Evolutionary conservation across 2,888 invertebrate species (phyloP).

Genomic region (Fragum whitleyi): DNA sequence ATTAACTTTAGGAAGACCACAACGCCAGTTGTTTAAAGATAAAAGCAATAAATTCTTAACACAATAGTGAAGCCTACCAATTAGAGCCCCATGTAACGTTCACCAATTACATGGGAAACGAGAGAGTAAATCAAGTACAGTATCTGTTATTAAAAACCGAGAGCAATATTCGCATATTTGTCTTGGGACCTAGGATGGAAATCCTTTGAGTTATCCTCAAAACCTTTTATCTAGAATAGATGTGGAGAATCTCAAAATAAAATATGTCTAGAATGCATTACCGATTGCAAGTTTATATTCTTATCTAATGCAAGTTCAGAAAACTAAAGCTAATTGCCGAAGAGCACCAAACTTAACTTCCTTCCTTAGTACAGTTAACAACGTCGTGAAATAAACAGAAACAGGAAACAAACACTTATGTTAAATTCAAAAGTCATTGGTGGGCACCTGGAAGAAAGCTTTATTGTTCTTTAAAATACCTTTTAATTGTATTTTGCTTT

Average conservation of each 20-base stretch:
- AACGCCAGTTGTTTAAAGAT: not conserved
- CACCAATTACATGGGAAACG: not conserved
- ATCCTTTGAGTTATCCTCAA: not conserved
- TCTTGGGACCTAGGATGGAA: not conserved
- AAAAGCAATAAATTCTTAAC: not conserved
- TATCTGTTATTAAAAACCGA: conserved; percentile 1
- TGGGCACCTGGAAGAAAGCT: no score
- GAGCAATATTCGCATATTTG: not conserved
- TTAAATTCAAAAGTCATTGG: no score
- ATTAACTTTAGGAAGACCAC: conserved; percentile 1
- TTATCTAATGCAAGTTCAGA: no score
- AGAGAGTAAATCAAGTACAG: not conserved
- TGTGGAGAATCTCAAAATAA: not conserved
- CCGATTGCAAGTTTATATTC: no score
- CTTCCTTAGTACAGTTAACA: no score
- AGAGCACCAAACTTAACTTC: no score
- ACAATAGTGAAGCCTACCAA: not conserved
- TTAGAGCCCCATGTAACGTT: not conserved
- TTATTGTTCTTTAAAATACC: no score
- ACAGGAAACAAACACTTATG: no score
- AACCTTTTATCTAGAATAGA: not conserved
- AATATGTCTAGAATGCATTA: not conserved
- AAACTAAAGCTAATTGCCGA: no score
- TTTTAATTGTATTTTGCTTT: no score
- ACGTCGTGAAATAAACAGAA: no score